phyloP scores from a whole-genome alignment of 2,888 invertebrate species.

The Parnassius apollo region DNA sequence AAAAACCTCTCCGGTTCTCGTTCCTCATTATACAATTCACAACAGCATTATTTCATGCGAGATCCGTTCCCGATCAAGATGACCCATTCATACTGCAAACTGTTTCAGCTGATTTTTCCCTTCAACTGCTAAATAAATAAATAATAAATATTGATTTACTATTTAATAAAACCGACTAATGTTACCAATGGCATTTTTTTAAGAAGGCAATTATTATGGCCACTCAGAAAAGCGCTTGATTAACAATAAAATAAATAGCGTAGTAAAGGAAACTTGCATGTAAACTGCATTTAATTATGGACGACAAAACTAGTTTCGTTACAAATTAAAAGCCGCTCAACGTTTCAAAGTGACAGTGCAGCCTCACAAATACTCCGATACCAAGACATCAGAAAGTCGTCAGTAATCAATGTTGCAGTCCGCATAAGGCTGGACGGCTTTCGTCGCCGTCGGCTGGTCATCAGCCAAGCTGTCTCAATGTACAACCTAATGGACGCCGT shows the following conservation, averaged over 20 bases:
- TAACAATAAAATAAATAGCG: constrained; percentile 3
- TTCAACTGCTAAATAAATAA: too few relatives aligned
- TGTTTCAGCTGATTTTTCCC: too few relatives aligned
- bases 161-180: too few relatives aligned
- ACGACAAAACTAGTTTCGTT: constrained; percentile 14
- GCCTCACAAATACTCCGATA: constrained; percentile 36
- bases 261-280: constrained; percentile 2
- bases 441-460: constrained; percentile 36
- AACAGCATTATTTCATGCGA: too few relatives aligned
- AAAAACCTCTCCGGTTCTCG: too few relatives aligned
- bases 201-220: not conserved
- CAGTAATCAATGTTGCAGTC: constrained; percentile 35
- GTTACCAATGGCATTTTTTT: too few relatives aligned
- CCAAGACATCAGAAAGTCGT: constrained; percentile 62
- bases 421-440: constrained; percentile 57
- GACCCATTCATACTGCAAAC: too few relatives aligned
- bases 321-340: constrained; percentile 16
- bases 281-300: constrained; percentile 8
- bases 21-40: too few relatives aligned
- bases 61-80: too few relatives aligned
- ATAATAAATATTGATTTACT: too few relatives aligned
- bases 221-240: not conserved
- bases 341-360: constrained; percentile 21
- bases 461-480: constrained; percentile 37
- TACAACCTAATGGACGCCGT: not conserved